phyloP scores from a whole-genome alignment of 2,888 invertebrate species.

The Drosophila neutralis region DNA sequence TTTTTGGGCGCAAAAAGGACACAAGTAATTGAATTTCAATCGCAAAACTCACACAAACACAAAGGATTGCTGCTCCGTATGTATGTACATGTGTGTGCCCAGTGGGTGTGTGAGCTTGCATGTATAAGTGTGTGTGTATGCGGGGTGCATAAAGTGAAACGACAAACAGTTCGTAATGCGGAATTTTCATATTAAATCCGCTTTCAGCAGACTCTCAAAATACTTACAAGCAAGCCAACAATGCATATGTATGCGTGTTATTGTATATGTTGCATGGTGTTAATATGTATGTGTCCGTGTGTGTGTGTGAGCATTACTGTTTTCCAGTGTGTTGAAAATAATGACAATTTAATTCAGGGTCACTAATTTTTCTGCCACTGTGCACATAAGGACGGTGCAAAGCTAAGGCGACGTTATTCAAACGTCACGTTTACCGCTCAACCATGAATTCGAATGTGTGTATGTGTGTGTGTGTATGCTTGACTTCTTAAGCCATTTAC shows the following conservation, averaged over 20 bases:
- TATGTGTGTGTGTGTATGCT: conserved; percentile 29
- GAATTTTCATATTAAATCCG: conserved; percentile 82
- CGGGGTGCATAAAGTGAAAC: conserved; percentile 65
- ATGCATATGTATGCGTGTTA: conserved; percentile 6
- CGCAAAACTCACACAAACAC: conserved; percentile 61
- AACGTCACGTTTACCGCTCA: conserved; percentile 64
- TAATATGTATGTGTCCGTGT: conserved; percentile 2
- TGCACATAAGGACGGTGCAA: conserved; percentile 64
- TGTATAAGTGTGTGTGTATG: conserved; percentile 12
- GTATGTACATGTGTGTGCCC: conserved; percentile 26
- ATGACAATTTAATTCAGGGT: conserved; percentile 82
- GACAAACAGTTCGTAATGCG: conserved; percentile 79
- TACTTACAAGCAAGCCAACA: conserved; percentile 29
- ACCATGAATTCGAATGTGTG: conserved; percentile 40
- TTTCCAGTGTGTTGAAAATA: conserved; percentile 80
- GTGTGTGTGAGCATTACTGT: conserved; percentile 49
- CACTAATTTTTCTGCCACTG: conserved; percentile 81
- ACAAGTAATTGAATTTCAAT: conserved; percentile 81
- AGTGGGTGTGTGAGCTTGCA: neutral
- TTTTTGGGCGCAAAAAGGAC: conserved; percentile 73
- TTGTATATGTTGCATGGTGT: conserved; percentile 9
- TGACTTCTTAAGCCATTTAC: conserved; percentile 74
- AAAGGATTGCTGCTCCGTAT: conserved; percentile 42
- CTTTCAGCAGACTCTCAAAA: conserved; percentile 62
- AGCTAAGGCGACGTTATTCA: conserved; percentile 61